These are phyloP conservation scores for Adrianichthys oophorus DNA, from an alignment of 2,797 vertebrate genomes.

Conservation along the genomic window DNA sequence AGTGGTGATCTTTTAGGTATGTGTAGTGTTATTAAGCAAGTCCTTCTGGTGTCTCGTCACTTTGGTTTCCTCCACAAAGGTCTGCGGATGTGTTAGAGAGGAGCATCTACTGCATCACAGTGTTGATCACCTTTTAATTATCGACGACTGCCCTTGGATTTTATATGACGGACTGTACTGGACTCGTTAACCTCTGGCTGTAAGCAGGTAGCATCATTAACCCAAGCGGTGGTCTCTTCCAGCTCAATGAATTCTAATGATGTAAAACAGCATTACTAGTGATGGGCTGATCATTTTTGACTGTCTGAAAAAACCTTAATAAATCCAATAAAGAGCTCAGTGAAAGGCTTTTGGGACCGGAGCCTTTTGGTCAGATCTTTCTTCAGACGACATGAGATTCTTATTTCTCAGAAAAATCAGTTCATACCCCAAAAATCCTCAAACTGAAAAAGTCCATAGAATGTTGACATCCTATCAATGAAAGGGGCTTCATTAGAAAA, in stretches of 20 bases:
- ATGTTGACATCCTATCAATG: too few species aligned
- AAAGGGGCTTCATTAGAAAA: too few species aligned
- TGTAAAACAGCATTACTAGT: constrained; percentile 77
- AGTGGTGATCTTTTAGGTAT: constrained; percentile 86
- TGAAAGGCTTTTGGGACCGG: constrained; percentile 53
- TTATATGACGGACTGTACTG: constrained; percentile 69
- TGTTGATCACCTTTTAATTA: constrained; percentile 81
- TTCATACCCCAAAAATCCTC: too few species aligned
- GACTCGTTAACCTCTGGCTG: constrained; percentile 66
- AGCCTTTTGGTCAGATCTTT: constrained; percentile 9
- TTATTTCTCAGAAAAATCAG: too few species aligned
- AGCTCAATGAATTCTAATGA: constrained; percentile 73
- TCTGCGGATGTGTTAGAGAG: constrained; percentile 82
- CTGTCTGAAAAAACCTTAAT: constrained; percentile 80
- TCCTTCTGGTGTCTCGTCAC: constrained; percentile 77
- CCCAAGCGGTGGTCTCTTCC: constrained; percentile 62
- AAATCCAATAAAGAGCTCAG: constrained; percentile 77
- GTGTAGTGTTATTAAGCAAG: constrained; percentile 79
- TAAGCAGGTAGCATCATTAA: constrained; percentile 66
- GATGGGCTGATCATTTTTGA: constrained; percentile 76
- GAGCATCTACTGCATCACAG: constrained; percentile 88
- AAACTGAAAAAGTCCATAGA: too few species aligned
- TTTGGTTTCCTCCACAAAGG: constrained; percentile 55
- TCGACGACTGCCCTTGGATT: constrained; percentile 59
- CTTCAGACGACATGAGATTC: not conserved